Conservation (phyloP, 1,140 invertebrate species). For the Drosophila eugracilis region DNA sequence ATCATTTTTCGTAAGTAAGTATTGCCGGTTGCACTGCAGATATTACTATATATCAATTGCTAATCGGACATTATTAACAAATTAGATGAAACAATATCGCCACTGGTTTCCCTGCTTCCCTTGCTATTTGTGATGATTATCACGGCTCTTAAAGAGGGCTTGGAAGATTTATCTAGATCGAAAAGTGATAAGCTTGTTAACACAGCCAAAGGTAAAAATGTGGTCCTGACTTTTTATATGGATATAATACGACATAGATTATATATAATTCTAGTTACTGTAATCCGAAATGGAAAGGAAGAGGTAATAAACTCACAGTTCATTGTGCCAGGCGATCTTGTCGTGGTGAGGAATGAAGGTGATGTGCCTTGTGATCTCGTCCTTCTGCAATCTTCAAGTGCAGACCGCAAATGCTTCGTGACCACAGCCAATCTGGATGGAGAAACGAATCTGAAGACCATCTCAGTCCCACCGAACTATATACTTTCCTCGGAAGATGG, state of each 20-base stretch:
- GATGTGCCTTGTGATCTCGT: constrained; percentile 93
- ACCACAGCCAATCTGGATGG: constrained; percentile 99
- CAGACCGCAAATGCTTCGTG: constrained; percentile 97
- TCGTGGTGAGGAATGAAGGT: constrained; percentile 88
- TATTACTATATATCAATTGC: too few relatives aligned
- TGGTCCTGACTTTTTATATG: too few relatives aligned
- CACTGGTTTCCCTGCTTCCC: constrained; percentile 90
- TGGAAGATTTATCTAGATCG: constrained; percentile 92
- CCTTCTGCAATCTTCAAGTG: constrained; percentile 91
- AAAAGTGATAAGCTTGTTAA: constrained; percentile 91
- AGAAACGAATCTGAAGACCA: constrained; percentile 98
- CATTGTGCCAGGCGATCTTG: constrained; percentile 90
- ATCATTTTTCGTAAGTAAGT: constrained; percentile 87
- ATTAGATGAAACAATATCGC: constrained; percentile 90
- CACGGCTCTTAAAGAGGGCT: constrained; percentile 92
- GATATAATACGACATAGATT: too few relatives aligned
- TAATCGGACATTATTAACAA: constrained; percentile 7
- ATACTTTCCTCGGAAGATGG: constrained; percentile 51
- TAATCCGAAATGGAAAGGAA: constrained; percentile 87
- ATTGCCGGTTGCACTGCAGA: not conserved
- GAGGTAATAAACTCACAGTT: constrained; percentile 86
- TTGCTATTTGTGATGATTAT: constrained; percentile 91
- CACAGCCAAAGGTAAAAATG: constrained; percentile 85
- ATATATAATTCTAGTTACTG: constrained; percentile 82
- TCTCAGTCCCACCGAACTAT: constrained; percentile 85